Percentiles rank a stretch among this genome's conserved stretches.
These are phyloP conservation scores for Peromyscus californicus DNA, from an alignment of 2,113 vertebrate species.

Conservation along the genomic window DNA sequence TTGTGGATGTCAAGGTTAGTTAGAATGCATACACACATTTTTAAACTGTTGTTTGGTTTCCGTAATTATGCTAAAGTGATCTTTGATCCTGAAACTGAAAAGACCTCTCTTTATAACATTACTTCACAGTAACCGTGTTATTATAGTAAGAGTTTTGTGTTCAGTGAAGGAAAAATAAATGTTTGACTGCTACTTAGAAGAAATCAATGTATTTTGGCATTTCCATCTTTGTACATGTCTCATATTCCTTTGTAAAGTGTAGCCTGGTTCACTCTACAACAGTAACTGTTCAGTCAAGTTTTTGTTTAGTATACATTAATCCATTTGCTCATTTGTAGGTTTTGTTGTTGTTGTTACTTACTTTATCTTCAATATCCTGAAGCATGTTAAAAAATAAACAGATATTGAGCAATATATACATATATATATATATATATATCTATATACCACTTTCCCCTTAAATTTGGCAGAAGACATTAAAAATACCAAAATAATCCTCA, in stretches of 20 bases:
- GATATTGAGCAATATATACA: conserved; percentile 4
- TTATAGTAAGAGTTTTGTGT: neutral
- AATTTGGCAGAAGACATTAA: neutral
- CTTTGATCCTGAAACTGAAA: neutral
- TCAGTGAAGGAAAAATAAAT: neutral
- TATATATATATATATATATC: neutral
- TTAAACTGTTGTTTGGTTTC: neutral
- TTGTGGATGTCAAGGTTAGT: conserved; percentile 24
- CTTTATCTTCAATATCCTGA: conserved; percentile 89
- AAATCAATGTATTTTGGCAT: neutral
- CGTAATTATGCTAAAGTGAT: neutral
- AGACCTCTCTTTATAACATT: neutral
- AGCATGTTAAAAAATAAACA: conserved; percentile 83
- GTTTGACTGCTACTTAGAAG: neutral
- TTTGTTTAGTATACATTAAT: neutral
- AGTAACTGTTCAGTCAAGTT: neutral
- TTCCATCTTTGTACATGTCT: neutral
- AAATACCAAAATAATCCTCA: conserved; percentile 2
- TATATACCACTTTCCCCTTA: neutral
- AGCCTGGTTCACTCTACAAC: neutral
- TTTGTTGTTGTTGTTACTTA: conserved; percentile 80
- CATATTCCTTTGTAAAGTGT: neutral
- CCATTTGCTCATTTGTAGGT: neutral
- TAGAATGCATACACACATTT: neutral
- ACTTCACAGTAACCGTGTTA: neutral